Base-by-base conservation (phyloP, 2,888 invertebrate genomes). In the Petrolisthes cinctipes region DNA sequence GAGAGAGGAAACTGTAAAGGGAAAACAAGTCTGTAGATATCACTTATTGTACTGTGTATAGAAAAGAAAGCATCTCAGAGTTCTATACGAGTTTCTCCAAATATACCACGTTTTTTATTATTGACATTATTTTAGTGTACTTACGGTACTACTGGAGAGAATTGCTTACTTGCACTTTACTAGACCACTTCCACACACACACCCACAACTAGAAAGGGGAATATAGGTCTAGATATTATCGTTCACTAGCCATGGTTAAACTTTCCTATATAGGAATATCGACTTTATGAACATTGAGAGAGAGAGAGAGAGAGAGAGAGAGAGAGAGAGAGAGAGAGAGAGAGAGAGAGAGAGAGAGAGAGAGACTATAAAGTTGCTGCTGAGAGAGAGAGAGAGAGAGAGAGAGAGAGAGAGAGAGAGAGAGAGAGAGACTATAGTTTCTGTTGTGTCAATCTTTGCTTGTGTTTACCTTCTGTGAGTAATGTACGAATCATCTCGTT, bases 371-470 rank as follows among this genome's bases (percentile, higher is more conserved):
- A 37, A n/a, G 11, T 5, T 37, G 37, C 9, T 6, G 7, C 37
- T 37, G 23, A 76, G 76, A 76, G 23, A 76, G 51, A 76, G 11
- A 71, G 71, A 71, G 11, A 71, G 71, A 71, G 11, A 71, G n/a
- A 71, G 11, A n/a, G n/a, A 11, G 71, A 71, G 71, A 71, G 71
- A 71, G 71, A 71, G 71, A 71, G 71, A 71, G 71, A 71, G 71
- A 71, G 71, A n/a, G 4, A 61, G 17, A 17, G 3, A 61, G 61
- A 9, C 9, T 3, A 0, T 61, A 61, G 61, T 17, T 61, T 61
- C 61, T 61, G 61, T 61, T 61, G 61, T 17, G 61, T 61, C 9
- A 61, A 61, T 61, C 1, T 61, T 11, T 11, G 3, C 9, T 9
- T 61, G 61, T 61, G 61, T 17, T 37, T 37, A 37, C 37, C 37